A percentile compares a stretch with the other conserved stretches of the same genome.
Conservation (phyloP, 2,797 vertebrate species). For the Eremophila alpestris region DNA sequence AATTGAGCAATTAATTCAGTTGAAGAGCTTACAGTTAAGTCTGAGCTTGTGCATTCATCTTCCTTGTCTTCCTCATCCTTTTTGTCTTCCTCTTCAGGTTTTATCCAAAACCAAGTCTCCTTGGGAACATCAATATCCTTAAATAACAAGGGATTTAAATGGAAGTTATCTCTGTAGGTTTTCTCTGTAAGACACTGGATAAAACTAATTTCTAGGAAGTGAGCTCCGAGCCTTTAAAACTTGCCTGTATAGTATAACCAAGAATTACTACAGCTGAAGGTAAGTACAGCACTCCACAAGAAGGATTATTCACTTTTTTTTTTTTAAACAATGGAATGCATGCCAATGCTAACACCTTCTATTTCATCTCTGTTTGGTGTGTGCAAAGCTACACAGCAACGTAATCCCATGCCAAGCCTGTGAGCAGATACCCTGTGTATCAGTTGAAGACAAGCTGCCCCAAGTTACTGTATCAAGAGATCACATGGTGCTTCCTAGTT, state of each 20-base stretch:
- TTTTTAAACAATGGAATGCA: background rate
- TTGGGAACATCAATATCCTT: constrained; percentile 75
- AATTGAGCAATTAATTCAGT: background rate
- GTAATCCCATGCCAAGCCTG: background rate
- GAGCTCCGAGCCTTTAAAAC: background rate
- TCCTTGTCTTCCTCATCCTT: constrained; percentile 68
- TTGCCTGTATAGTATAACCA: background rate
- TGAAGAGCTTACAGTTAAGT: constrained; percentile 68
- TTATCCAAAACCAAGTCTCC: constrained; percentile 79
- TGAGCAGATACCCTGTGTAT: background rate
- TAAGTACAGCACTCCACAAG: background rate
- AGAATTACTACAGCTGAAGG: background rate
- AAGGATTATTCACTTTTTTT: background rate
- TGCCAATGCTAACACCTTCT: background rate
- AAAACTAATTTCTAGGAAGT: background rate
- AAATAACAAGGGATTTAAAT: constrained; percentile 38
- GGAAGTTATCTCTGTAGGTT: background rate
- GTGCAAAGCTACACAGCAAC: background rate
- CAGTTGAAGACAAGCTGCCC: background rate
- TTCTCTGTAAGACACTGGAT: background rate
- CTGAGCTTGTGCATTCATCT: constrained; percentile 63
- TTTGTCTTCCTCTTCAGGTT: constrained; percentile 63
- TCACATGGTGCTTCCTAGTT: background rate
- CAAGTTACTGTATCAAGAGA: background rate
- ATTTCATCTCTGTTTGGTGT: background rate